These are phyloP conservation scores for Caenorhabditis remanei DNA, from an alignment of 1,140 invertebrate species.

Conservation along the genomic window DNA sequence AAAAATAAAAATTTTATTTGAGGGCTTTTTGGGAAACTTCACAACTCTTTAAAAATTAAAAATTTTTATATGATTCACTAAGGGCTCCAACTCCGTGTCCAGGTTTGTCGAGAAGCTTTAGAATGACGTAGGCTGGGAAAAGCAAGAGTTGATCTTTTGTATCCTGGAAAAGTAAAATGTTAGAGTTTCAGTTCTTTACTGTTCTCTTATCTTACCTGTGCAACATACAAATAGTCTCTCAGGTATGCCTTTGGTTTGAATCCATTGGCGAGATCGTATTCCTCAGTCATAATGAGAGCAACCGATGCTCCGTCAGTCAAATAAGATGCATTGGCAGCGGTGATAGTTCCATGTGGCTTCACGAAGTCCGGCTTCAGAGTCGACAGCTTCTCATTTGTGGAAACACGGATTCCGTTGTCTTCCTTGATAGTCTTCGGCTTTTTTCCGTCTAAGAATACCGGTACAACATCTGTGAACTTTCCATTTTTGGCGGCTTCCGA, in stretches of 20 bases:
- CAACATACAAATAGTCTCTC: conserved; percentile 91
- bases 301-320: conserved; percentile 97
- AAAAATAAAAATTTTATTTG: no score
- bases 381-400: conserved; percentile 87
- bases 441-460: conserved; percentile 83
- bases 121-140: conserved; percentile 79
- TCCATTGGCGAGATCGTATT: conserved; percentile 81
- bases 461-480: conserved; percentile 88
- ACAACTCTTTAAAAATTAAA: neutral
- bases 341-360: conserved; percentile 96
- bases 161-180: conserved; percentile 82
- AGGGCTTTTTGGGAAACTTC: no score
- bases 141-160: conserved; percentile 95
- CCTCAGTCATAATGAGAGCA: conserved; percentile 90
- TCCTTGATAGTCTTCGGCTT: conserved; percentile 81
- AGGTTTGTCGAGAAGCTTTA: conserved; percentile 79
- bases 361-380: conserved; percentile 96
- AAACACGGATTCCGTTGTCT: conserved; percentile 96
- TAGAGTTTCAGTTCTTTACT: no score
- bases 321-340: conserved; percentile 83
- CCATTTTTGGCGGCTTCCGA: conserved; percentile 89
- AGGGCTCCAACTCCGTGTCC: conserved; percentile 93
- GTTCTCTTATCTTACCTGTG: neutral
- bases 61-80: conserved; percentile 87
- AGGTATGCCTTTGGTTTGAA: conserved; percentile 82